A percentile compares a stretch with the other conserved stretches of the same genome.
Conservation (phyloP, 2,113 vertebrate species). For the Collichthys lucidus region DNA sequence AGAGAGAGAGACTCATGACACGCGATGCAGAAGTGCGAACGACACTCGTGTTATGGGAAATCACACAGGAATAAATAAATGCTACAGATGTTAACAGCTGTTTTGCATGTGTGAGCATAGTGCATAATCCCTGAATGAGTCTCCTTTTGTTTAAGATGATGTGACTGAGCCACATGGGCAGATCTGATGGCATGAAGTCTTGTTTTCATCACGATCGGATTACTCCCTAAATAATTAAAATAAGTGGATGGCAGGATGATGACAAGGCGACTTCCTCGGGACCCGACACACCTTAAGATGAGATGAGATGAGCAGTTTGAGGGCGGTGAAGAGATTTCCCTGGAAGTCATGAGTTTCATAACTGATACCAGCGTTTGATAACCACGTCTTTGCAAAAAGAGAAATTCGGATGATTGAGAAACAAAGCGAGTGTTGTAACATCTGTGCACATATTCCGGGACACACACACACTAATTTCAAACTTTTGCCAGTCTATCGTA, state of each 20-base stretch:
- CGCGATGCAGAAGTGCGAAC: slow-evolving; percentile 57
- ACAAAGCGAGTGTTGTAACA: not conserved
- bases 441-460: too few species aligned
- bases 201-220: not conserved
- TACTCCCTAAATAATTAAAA: not conserved
- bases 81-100: not conserved
- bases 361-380: not conserved
- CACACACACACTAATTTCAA: too few species aligned
- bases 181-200: not conserved
- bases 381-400: not conserved
- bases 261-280: not conserved
- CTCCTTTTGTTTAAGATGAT: not conserved
- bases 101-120: not conserved
- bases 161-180: not conserved
- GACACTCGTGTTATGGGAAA: slow-evolving; percentile 34
- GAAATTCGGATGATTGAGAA: not conserved
- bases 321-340: not conserved
- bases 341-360: not conserved
- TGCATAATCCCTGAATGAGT: slow-evolving; percentile 2
- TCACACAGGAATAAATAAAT: slow-evolving; percentile 24
- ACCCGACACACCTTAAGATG: too few species aligned
- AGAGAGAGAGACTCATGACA: slow-evolving; percentile 22
- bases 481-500: not conserved
- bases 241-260: not conserved
- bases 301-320: too few species aligned